Evolutionary conservation across 2,113 vertebrate genomes (phyloP).

Genomic region (Eclectus roratus): DNA sequence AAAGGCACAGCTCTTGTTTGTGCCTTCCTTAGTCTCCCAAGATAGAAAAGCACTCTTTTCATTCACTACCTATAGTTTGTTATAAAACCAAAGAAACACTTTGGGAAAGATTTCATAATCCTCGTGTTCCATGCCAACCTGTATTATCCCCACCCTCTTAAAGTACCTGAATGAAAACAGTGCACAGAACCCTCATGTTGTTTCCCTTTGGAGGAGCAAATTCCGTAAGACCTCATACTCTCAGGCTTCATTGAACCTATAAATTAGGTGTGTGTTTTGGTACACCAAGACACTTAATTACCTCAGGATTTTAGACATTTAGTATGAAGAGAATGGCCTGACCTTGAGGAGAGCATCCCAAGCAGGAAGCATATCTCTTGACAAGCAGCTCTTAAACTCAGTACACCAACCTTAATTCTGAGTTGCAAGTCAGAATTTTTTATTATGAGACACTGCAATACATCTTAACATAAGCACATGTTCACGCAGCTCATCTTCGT

Average conservation of each 20-base stretch:
- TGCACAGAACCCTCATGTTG: rapidly evolving
- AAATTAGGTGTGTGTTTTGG: background rate
- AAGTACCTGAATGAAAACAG: background rate
- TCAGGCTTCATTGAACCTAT: background rate
- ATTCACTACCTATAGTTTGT: background rate
- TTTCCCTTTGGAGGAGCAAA: background rate
- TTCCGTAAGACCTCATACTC: background rate
- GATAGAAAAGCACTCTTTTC: background rate
- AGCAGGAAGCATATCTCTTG: rapidly evolving
- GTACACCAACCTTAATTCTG: background rate
- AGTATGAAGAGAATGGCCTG: rapidly evolving
- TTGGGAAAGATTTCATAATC: background rate
- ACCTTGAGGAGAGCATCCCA: background rate
- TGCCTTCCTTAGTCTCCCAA: background rate
- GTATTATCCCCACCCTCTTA: background rate
- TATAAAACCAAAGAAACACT: background rate
- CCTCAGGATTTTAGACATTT: background rate
- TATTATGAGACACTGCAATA: background rate
- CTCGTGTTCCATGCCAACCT: rapidly evolving
- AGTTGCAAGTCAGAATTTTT: background rate
- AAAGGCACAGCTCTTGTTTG: background rate
- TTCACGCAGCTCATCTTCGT: background rate
- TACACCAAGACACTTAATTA: background rate
- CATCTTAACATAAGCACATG: background rate
- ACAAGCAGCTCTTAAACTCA: background rate